phyloP scores from a whole-genome alignment of 1,140 invertebrate genomes.

The Drosophila tsacasi region DNA sequence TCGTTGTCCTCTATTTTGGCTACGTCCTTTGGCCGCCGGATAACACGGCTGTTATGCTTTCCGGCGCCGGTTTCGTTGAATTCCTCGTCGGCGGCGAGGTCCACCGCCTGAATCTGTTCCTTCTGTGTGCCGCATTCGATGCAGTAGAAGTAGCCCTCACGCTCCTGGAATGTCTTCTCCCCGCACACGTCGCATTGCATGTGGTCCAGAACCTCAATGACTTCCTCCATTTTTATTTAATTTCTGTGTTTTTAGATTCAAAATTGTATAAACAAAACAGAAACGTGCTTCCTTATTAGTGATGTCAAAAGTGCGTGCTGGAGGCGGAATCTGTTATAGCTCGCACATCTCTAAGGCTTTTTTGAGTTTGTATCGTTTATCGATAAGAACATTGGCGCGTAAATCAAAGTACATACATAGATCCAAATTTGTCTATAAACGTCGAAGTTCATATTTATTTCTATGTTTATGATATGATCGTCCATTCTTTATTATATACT shows the following conservation, averaged over 20 bases:
- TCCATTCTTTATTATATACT: too few species aligned
- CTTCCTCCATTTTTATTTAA: conserved; percentile 47
- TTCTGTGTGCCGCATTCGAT: conserved; percentile 85
- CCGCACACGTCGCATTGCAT: conserved; percentile 85
- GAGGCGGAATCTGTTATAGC: neutral
- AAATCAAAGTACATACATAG: neutral
- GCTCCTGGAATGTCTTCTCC: conserved; percentile 85
- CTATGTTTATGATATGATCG: too few species aligned
- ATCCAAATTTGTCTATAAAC: too few species aligned
- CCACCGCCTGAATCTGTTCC: conserved; percentile 69
- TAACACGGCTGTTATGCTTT: conserved; percentile 4
- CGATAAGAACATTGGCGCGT: conserved; percentile 1
- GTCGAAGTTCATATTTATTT: too few species aligned
- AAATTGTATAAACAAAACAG: neutral
- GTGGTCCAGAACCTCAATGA: conserved; percentile 40
- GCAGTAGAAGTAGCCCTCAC: conserved; percentile 87
- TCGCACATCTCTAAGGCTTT: neutral
- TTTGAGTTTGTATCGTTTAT: neutral
- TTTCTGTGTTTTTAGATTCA: neutral
- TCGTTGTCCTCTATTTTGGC: conserved; percentile 61
- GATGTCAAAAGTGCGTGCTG: neutral
- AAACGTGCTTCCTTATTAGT: neutral
- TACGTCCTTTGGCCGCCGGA: conserved; percentile 45
- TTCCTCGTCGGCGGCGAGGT: conserved; percentile 70
- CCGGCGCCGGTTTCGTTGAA: conserved; percentile 50